Conservation (phyloP, 2,113 vertebrate species). For the Todiramphus saurophagus region DNA sequence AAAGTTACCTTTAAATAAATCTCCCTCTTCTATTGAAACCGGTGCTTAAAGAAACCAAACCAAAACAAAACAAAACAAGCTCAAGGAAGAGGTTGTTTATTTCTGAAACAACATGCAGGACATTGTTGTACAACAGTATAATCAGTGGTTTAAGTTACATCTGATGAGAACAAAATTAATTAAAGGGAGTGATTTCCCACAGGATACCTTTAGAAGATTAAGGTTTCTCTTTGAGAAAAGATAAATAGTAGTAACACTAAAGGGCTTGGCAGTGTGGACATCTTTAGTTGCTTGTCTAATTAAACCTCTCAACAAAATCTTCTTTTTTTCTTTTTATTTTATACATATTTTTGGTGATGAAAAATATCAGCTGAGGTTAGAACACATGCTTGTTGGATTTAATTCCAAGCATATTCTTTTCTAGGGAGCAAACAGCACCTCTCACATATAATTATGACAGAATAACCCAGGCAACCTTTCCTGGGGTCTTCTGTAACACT, state of each 20-base stretch:
- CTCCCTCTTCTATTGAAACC: neutral
- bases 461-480: neutral
- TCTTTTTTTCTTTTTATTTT: neutral
- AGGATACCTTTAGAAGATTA: constrained; percentile 62
- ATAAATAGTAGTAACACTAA: constrained; percentile 14
- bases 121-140: constrained; percentile 34
- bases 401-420: neutral
- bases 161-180: constrained; percentile 59
- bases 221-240: constrained; percentile 47
- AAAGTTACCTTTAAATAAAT: constrained; percentile 66
- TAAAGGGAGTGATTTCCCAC: constrained; percentile 53
- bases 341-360: neutral
- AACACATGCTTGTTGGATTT: neutral
- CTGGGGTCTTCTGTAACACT: neutral
- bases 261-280: neutral
- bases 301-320: neutral
- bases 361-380: neutral
- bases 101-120: constrained; percentile 62
- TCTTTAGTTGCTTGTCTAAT: constrained; percentile 3
- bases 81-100: constrained; percentile 55
- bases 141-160: constrained; percentile 29
- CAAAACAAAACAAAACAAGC: neutral
- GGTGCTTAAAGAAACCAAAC: neutral
- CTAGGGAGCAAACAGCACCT: neutral
- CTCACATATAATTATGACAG: neutral